These are phyloP conservation scores for Exocentrus adspersus DNA, from an alignment of 2,888 invertebrate genomes.

Conservation along the genomic window DNA sequence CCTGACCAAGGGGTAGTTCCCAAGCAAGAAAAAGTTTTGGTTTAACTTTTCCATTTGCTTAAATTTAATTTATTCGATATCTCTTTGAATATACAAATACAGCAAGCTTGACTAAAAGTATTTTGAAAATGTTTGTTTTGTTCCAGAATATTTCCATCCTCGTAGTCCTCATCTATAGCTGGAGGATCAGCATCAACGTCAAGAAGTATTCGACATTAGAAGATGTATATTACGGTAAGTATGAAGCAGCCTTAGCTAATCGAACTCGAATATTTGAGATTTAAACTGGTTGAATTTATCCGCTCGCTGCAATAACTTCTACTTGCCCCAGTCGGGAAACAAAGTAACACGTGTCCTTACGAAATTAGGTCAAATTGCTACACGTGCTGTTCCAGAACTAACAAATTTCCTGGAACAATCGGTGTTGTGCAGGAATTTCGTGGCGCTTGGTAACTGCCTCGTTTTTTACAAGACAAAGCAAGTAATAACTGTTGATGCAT, in stretches of 20 bases:
- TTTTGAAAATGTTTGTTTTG: constrained; percentile 53
- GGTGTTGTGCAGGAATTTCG: too few relatives aligned
- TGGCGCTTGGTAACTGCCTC: too few relatives aligned
- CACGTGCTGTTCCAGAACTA: neutral
- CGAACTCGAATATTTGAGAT: neutral
- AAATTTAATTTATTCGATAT: constrained; percentile 1
- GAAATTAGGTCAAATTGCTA: neutral
- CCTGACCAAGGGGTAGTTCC: neutral
- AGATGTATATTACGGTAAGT: constrained; percentile 80
- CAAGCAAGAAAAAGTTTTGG: neutral
- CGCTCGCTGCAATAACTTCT: neutral
- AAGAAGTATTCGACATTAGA: constrained; percentile 75
- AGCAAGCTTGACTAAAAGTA: too few relatives aligned
- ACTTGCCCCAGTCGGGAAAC: neutral
- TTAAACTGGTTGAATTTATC: neutral
- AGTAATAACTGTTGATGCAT: too few relatives aligned
- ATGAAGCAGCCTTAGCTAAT: neutral
- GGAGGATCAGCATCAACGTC: constrained; percentile 78
- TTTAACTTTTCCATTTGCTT: neutral
- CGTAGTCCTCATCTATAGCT: constrained; percentile 78
- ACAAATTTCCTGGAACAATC: neutral
- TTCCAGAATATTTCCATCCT: constrained; percentile 81
- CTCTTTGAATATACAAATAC: too few relatives aligned
- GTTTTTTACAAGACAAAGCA: too few relatives aligned
- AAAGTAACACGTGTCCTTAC: neutral